Evolutionary conservation across 2,888 invertebrate species (phyloP).

Genomic region (Dioctria linearis): DNA sequence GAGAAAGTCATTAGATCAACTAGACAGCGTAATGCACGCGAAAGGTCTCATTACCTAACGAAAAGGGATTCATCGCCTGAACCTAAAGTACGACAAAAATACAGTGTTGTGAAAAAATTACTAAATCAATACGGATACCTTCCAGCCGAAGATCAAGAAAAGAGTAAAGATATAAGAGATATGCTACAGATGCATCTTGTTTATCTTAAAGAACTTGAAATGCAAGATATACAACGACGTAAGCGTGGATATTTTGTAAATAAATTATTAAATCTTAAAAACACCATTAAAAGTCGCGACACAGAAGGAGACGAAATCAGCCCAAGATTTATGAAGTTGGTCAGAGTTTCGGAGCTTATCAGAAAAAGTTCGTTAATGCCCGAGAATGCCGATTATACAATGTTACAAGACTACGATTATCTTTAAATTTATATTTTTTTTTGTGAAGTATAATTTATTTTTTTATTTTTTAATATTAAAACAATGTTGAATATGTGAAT

Average conservation of each 20-base stretch:
- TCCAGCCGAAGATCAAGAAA: conserved; percentile 64
- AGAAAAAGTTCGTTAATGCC: conserved; percentile 15
- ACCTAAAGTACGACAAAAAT: conserved; percentile 63
- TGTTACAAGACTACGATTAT: conserved; percentile 37
- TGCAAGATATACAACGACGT: conserved; percentile 5
- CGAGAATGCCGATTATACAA: conserved; percentile 14
- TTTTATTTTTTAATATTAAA: background rate
- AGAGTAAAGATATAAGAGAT: conserved; percentile 61
- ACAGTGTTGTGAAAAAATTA: conserved; percentile 66
- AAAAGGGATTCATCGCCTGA: conserved; percentile 30
- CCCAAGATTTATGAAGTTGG: conserved; percentile 38
- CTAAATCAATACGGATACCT: conserved; percentile 66
- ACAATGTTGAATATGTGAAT: background rate
- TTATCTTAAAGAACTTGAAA: conserved; percentile 51
- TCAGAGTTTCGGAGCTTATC: conserved; percentile 40
- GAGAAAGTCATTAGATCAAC: background rate
- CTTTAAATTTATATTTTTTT: conserved; percentile 11
- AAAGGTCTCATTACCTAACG: background rate
- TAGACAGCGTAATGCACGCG: background rate
- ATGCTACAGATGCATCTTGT: conserved; percentile 64
- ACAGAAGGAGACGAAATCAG: background rate
- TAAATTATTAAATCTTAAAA: background rate
- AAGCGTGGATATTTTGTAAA: conserved; percentile 18
- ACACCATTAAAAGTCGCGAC: background rate
- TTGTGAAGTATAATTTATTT: background rate